Percentiles rank a stretch among this genome's conserved stretches.
Evolutionary conservation across 2,888 invertebrate genomes (phyloP).

Genomic region (Encarsia formosa): DNA sequence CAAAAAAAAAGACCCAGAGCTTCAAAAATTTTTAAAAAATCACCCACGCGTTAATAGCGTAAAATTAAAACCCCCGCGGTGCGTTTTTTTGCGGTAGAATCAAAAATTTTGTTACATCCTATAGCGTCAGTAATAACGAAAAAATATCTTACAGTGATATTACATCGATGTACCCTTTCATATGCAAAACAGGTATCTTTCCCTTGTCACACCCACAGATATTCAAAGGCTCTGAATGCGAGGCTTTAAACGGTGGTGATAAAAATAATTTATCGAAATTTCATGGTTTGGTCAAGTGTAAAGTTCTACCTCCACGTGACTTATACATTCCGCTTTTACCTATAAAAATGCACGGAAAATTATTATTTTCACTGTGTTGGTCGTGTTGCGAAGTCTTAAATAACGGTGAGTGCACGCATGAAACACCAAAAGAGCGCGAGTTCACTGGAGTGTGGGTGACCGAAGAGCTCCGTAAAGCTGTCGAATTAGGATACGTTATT

Average conservation of each 20-base stretch:
- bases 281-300: slow-evolving; percentile 32
- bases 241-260: neutral
- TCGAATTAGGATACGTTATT: neutral
- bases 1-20: neutral
- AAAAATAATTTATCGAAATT: slow-evolving; percentile 16
- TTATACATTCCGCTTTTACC: slow-evolving; percentile 40
- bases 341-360: slow-evolving; percentile 32
- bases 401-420: slow-evolving; percentile 36
- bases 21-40: neutral
- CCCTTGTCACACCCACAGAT: neutral
- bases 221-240: neutral
- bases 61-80: neutral
- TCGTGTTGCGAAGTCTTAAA: slow-evolving; percentile 35
- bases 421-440: slow-evolving; percentile 27
- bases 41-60: neutral
- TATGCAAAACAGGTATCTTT: neutral
- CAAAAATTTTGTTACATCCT: neutral
- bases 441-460: slow-evolving; percentile 41
- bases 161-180: no score
- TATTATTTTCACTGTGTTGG: slow-evolving; percentile 43
- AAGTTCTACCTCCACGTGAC: slow-evolving; percentile 31
- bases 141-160: neutral
- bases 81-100: neutral
- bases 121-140: neutral
- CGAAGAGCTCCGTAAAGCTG: neutral